A percentile compares a stretch with the other conserved stretches of the same genome.
These are phyloP conservation scores for Drosophila nr. medialis DNA, from an alignment of 2,888 invertebrate genomes.

Conservation along the genomic window DNA sequence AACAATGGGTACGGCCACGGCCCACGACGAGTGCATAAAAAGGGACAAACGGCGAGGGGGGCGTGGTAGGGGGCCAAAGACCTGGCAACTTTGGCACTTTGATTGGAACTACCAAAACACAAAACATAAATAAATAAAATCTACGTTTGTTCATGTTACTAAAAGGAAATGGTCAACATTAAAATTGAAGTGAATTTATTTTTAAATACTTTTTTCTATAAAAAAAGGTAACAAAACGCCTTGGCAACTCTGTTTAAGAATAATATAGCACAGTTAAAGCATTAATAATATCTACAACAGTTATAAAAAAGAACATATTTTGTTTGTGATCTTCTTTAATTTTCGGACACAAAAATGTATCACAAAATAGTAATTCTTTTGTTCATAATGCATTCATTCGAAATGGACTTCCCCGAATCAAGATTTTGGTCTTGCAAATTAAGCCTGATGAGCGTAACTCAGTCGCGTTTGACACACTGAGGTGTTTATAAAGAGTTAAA, in stretches of 20 bases:
- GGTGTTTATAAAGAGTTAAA: constrained; percentile 63
- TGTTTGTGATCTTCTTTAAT: neutral
- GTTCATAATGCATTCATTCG: neutral
- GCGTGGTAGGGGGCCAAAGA: constrained; percentile 1
- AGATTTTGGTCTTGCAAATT: neutral
- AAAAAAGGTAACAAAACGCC: neutral
- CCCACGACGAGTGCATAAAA: constrained; percentile 49
- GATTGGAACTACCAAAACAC: constrained; percentile 63
- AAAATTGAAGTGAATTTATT: neutral
- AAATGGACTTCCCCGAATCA: neutral
- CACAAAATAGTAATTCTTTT: neutral
- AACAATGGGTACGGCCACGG: constrained; percentile 66
- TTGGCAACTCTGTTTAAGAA: neutral
- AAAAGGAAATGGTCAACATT: constrained; percentile 13
- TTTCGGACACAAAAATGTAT: neutral
- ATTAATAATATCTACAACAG: neutral
- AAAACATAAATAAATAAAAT: constrained; percentile 22
- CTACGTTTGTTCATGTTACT: neutral
- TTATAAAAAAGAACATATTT: neutral
- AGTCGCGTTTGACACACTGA: constrained; percentile 75
- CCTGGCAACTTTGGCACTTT: constrained; percentile 69
- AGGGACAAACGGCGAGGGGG: constrained; percentile 8
- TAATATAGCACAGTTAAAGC: neutral
- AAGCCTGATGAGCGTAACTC: constrained; percentile 61
- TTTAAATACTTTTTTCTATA: neutral